phyloP scores from a whole-genome alignment of 2,113 vertebrate species.

The Sialia sialis region DNA sequence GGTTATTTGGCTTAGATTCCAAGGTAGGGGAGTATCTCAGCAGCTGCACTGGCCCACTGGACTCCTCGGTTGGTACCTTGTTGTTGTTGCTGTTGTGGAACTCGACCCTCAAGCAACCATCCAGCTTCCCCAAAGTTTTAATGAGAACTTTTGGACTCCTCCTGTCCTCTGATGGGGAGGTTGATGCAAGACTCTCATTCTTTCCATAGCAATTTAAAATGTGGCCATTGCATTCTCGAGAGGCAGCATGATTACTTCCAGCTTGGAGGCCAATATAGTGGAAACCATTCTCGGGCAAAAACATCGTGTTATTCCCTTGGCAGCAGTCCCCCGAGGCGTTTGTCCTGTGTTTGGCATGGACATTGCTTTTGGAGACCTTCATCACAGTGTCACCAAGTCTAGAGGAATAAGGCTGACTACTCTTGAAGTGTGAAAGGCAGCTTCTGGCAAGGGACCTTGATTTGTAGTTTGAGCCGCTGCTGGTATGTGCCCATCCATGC shows the following conservation, averaged over 20 bases:
- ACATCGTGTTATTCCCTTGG: conserved; percentile 17
- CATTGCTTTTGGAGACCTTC: conserved; percentile 70
- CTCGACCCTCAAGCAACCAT: conserved; percentile 89
- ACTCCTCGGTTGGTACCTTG: conserved; percentile 64
- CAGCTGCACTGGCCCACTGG: conserved; percentile 83
- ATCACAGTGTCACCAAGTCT: conserved; percentile 77
- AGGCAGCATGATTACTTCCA: conserved; percentile 29
- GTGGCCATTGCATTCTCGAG: conserved; percentile 72
- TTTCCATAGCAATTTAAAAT: conserved; percentile 73
- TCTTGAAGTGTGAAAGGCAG: conserved; percentile 89
- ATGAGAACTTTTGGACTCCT: conserved; percentile 92
- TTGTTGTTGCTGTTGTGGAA: conserved; percentile 81
- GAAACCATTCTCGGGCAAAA: conserved; percentile 74
- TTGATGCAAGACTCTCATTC: conserved; percentile 42
- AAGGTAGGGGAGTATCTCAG: conserved; percentile 87
- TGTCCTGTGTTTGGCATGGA: conserved; percentile 68
- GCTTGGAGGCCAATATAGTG: conserved; percentile 67
- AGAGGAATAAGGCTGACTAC: conserved; percentile 79
- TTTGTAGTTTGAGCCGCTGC: conserved; percentile 76
- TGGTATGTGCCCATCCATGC: conserved; percentile 78
- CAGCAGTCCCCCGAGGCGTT: conserved; percentile 59
- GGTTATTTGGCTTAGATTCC: conserved; percentile 68
- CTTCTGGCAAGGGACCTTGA: conserved; percentile 81
- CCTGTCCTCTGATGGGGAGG: conserved; percentile 73
- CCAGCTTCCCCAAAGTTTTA: conserved; percentile 84